phyloP scores from a whole-genome alignment of 2,888 invertebrate species.

The Norana najaformis region DNA sequence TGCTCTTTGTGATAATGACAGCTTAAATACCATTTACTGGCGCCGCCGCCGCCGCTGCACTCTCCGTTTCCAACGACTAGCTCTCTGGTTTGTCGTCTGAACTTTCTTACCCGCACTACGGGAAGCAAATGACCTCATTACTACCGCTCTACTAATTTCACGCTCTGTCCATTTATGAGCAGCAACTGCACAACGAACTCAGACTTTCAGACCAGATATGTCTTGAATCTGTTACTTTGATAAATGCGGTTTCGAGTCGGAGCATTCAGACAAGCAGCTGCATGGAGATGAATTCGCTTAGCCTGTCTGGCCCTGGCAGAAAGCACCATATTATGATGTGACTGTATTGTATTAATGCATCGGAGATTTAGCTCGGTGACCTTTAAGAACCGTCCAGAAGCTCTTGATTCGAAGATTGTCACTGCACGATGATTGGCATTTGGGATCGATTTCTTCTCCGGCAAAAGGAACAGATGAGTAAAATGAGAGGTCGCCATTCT shows the following conservation, averaged over 20 bases:
- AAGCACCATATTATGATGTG: neutral
- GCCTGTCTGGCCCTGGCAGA: neutral
- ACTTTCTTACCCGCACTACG: neutral
- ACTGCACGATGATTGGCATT: neutral
- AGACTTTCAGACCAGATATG: too few species aligned
- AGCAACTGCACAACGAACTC: neutral
- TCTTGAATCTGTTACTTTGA: neutral
- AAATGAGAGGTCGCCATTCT: neutral
- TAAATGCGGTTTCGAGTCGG: neutral
- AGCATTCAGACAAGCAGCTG: neutral
- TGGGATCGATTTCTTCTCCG: neutral
- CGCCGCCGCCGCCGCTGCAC: neutral
- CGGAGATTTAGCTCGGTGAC: too few species aligned
- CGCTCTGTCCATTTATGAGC: neutral
- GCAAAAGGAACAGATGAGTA: neutral
- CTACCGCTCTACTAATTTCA: neutral
- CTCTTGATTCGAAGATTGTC: neutral
- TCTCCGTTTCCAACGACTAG: neutral
- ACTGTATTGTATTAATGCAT: neutral
- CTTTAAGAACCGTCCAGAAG: too few species aligned
- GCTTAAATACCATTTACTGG: too few species aligned
- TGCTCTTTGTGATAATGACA: neutral
- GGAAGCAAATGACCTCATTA: too few species aligned
- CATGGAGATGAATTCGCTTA: too few species aligned
- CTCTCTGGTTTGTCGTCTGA: neutral